These are phyloP conservation scores for Latrodectus geometricus DNA, from an alignment of 1,140 invertebrate species.

Conservation along the genomic window DNA sequence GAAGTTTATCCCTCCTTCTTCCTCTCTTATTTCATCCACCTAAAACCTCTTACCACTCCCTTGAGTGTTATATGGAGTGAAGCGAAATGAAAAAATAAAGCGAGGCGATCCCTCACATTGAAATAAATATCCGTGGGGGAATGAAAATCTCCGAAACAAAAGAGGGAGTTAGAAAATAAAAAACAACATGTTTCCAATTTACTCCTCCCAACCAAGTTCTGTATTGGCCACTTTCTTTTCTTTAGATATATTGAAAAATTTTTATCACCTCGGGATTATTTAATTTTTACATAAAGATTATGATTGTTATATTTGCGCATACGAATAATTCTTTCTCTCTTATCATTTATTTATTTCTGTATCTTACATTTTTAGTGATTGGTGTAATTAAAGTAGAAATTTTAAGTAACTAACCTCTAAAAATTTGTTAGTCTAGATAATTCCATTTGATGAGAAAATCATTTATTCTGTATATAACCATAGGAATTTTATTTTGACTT, in stretches of 20 bases:
- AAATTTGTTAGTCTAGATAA: too few relatives aligned
- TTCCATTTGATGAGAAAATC: too few relatives aligned
- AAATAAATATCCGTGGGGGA: constrained; percentile 50
- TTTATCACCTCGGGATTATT: neutral
- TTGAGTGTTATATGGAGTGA: neutral
- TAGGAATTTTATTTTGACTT: too few relatives aligned
- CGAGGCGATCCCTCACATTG: neutral
- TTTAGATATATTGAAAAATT: neutral
- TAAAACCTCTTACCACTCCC: constrained; percentile 26
- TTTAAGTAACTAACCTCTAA: too few relatives aligned
- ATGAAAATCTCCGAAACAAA: constrained; percentile 15
- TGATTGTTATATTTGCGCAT: too few relatives aligned
- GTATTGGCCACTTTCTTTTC: neutral
- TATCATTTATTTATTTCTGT: too few relatives aligned
- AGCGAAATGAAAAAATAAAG: neutral
- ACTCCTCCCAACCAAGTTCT: neutral
- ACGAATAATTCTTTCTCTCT: too few relatives aligned
- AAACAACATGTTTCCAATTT: neutral
- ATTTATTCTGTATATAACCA: too few relatives aligned
- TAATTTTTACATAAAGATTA: too few relatives aligned
- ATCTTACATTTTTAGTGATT: too few relatives aligned
- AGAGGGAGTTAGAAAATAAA: neutral
- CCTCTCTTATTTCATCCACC: constrained; percentile 35
- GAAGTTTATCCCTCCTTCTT: constrained; percentile 13
- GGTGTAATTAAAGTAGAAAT: too few relatives aligned